Base-by-base conservation (phyloP, 2,113 vertebrate species). In the Myrmecobius fasciatus region DNA sequence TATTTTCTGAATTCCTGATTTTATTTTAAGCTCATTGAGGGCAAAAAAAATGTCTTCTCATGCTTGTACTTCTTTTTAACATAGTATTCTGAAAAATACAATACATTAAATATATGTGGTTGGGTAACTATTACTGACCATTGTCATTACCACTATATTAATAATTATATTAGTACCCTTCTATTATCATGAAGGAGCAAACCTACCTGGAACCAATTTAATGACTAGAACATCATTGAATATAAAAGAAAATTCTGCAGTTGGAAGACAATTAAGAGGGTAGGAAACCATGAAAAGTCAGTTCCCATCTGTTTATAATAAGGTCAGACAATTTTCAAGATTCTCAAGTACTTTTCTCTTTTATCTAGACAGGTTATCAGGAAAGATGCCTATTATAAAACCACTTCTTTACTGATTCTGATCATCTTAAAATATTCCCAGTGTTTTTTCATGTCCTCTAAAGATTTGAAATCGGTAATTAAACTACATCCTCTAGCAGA, bases 391-490 rank as follows among this genome's bases (percentile, higher is more conserved):
- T 48, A 36, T n/a, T 90, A 52, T 52, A 91, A 75, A 95, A 47
- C 89, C 10, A 53, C 46, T 93, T 96, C 31, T 91, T 92, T 54
- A 43, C 9, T 91, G 91, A 95, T 96, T 95, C 47, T 92, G 49
- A 92, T 93, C 51, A 95, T 94, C 96, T 93, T 90, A 93, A 75
- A 96, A 97, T 95, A 43, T 93, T 98, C 91, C 53, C 31, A 88
- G 52, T 93, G 25, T 95, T 96, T 95, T 93, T 93, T 97, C 95
- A 94, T 93, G 56, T 46, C 52, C 88, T 95, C 36, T 48, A 28
- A 96, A 94, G 90, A 95, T 96, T 1, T 94, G 89, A 97, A 48
- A 96, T 95, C 3, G 91, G 90, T 94, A 94, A 96, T 96, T 96
- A 95, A 96, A 95, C 90, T 93, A 91, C 92, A 95, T 95, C 89